Evolutionary conservation across 2,888 invertebrate species (phyloP), one percentile per base, ranked within the genome.

Genomic region (Eustalomyia histrio): DNA sequence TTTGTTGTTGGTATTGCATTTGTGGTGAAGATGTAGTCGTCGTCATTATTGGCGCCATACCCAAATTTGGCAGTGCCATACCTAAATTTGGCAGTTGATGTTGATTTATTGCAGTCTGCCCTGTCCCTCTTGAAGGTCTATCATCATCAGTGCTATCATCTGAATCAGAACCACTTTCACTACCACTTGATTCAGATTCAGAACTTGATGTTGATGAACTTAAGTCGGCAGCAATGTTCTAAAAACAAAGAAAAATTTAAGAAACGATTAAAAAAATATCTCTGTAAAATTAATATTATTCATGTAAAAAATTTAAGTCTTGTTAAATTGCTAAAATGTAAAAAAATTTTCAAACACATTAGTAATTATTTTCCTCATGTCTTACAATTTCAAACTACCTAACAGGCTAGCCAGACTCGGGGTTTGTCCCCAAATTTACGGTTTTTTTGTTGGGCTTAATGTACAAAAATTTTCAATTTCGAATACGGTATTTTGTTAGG

Each of bases 121-220:
- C 5, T 84, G 84, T 47, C 55, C 71, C 24, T 72, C 73, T 60
- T 67, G 82, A 68, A 33, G 83, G 69, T 84, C 71, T 68, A 68
- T 89, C 88, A 74, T 89, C 88, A 18, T 88, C 89, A n/a, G 86
- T 87, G 85, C 87, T 89, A 63, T 88, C 89, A 84, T 90, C 91
- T 1, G 90, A 90, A 83, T 90, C 90, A 9, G 90, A 89, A 35
- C 88, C 90, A 79, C 90, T 90, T 57, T 89, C 90, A 84, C 89
- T 89, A 69, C 89, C 89, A 80, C 90, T 90, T 6, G 90, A 89
- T 84, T 90, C 90, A 14, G 90, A 88, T 29, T 87, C 90, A 18
- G 90, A 89, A 83, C 90, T 90, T 17, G 90, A 89, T 65, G 89
- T 89, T 14, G 90, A 90, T 16, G 90, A 88, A 84, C 89, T 89